Evolutionary conservation across 1,140 invertebrate species (phyloP).

Genomic region (Drosophila guanche): DNA sequence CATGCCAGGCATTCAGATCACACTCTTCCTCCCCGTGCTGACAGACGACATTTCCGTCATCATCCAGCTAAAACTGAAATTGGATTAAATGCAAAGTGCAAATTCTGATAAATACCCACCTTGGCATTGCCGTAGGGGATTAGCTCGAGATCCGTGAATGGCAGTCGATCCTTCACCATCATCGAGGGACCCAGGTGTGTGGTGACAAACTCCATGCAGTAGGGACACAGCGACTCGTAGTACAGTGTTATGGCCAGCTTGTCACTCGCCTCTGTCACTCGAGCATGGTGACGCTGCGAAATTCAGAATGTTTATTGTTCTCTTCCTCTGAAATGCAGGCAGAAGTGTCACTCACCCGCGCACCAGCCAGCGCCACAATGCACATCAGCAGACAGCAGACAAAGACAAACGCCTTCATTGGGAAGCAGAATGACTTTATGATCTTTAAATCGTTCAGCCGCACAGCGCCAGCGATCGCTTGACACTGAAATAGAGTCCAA

Average conservation of each 20-base stretch:
- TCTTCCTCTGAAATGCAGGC: not conserved
- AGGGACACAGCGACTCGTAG: slow-evolving; percentile 76
- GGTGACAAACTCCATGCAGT: slow-evolving; percentile 70
- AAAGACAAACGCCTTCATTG: slow-evolving; percentile 22
- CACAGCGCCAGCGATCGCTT: slow-evolving; percentile 15
- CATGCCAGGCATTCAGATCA: slow-evolving; percentile 78
- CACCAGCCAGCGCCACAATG: slow-evolving; percentile 10
- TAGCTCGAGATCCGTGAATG: slow-evolving; percentile 59
- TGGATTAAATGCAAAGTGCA: not conserved
- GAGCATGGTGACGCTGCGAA: slow-evolving; percentile 30
- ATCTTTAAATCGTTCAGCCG: slow-evolving; percentile 26
- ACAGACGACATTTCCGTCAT: slow-evolving; percentile 44
- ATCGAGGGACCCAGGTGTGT: slow-evolving; percentile 59
- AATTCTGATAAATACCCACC: slow-evolving; percentile 5
- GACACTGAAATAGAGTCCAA: slow-evolving; percentile 32
- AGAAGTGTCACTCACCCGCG: slow-evolving; percentile 23
- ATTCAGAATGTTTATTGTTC: not conserved
- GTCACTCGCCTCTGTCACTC: not conserved
- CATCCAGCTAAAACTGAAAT: slow-evolving; percentile 10
- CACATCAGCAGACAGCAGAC: slow-evolving; percentile 27
- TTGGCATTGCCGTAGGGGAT: slow-evolving; percentile 78
- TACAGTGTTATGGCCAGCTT: slow-evolving; percentile 64
- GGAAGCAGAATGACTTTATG: slow-evolving; percentile 13
- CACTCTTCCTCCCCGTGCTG: slow-evolving; percentile 75
- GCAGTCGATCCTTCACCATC: slow-evolving; percentile 38